phyloP scores from a whole-genome alignment of 2,113 vertebrate species.

The Etheostoma spectabile region DNA sequence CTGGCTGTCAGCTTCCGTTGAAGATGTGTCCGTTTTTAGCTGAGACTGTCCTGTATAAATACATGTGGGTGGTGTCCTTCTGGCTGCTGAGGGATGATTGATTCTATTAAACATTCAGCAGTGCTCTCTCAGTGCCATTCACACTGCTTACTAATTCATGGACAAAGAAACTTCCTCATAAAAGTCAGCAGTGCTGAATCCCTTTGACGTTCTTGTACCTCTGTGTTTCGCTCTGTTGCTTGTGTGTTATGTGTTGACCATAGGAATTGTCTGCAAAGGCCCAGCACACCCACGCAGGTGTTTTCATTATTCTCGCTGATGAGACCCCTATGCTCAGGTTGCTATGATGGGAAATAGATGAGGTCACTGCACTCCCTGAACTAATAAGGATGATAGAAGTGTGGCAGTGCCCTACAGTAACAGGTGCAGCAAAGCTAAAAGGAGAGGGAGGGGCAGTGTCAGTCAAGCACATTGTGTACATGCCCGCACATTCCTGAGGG shows the following conservation, averaged over 20 bases:
- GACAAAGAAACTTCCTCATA: conserved; percentile 47
- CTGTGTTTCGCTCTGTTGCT: background rate
- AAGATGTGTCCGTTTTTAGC: conserved; percentile 55
- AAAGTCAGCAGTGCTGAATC: conserved; percentile 28
- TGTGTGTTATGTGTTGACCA: background rate
- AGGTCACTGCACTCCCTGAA: conserved; percentile 8
- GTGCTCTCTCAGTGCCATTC: conserved; percentile 57
- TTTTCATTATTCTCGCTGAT: background rate
- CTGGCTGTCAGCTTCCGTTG: conserved; percentile 42
- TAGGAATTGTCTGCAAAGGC: background rate
- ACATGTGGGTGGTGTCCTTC: conserved; percentile 55
- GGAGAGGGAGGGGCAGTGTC: conserved; percentile 5
- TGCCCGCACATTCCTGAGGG: conserved; percentile 6
- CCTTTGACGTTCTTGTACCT: background rate
- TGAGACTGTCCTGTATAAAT: conserved; percentile 40
- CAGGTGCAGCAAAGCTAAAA: background rate
- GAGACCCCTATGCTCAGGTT: conserved; percentile 3
- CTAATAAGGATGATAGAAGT: conserved; percentile 12
- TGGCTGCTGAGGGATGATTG: conserved; percentile 62
- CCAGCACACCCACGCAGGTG: background rate
- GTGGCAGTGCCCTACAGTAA: background rate
- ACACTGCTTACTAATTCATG: conserved; percentile 72
- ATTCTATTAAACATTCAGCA: conserved; percentile 75
- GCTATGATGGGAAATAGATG: background rate
- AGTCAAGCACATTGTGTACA: conserved; percentile 1